Evolutionary conservation across 2,113 vertebrate genomes (phyloP).

Genomic region (Mastomys natalensis): DNA sequence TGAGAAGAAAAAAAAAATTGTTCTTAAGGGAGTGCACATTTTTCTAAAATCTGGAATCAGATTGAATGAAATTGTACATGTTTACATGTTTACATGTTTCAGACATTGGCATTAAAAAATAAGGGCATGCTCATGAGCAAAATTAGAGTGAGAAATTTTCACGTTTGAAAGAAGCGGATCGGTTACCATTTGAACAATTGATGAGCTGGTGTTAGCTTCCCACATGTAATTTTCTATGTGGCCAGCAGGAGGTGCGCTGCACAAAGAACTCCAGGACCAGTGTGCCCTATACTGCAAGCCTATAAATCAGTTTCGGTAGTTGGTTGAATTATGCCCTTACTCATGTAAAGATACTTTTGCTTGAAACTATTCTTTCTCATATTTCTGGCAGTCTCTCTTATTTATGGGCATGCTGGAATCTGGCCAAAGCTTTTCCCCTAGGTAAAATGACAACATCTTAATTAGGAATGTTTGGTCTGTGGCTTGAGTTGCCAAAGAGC

Average conservation of each 20-base stretch:
- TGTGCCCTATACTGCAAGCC: background rate
- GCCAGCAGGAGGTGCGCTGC: conserved; percentile 17
- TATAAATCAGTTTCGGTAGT: conserved; percentile 73
- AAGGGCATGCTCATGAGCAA: background rate
- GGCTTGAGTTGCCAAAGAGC: conserved; percentile 63
- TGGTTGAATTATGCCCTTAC: conserved; percentile 77
- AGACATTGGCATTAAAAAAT: background rate
- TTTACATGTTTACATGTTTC: background rate
- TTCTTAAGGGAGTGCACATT: background rate
- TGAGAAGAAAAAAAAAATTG: background rate
- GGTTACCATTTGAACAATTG: background rate
- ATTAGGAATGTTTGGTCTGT: conserved; percentile 76
- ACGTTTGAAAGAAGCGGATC: background rate
- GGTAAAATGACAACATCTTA: conserved; percentile 81
- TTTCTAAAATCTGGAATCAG: background rate
- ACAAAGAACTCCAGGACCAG: background rate
- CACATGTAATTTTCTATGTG: conserved; percentile 25
- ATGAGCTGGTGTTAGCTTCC: background rate
- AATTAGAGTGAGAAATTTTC: background rate
- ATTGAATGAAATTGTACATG: background rate
- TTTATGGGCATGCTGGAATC: conserved; percentile 75
- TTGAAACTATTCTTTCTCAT: conserved; percentile 80
- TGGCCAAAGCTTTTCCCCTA: conserved; percentile 66
- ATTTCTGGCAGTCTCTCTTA: conserved; percentile 73
- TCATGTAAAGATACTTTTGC: conserved; percentile 71